A percentile compares a stretch with the other conserved stretches of the same genome.
Evolutionary conservation across 2,888 invertebrate species (phyloP).

Genomic region (Drosophila prolongata): DNA sequence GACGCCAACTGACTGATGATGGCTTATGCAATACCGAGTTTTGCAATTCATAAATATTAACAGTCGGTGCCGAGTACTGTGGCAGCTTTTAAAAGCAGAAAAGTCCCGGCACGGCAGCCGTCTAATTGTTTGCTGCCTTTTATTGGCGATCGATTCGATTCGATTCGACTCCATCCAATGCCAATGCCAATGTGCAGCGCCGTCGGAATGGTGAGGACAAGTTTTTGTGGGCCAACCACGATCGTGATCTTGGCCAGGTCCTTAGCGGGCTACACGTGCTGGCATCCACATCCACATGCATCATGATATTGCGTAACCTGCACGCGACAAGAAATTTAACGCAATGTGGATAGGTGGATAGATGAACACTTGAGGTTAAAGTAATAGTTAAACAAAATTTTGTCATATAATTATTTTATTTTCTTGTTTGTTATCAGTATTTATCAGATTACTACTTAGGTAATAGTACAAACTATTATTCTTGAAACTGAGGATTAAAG

Average conservation of each 20-base stretch:
- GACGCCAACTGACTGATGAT: slow-evolving; percentile 34
- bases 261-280: slow-evolving; percentile 68
- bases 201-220: slow-evolving; percentile 58
- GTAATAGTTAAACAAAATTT: background rate
- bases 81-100: slow-evolving; percentile 6
- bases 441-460: too few species aligned
- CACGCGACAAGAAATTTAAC: slow-evolving; percentile 75
- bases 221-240: slow-evolving; percentile 53
- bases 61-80: background rate
- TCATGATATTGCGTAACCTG: slow-evolving; percentile 67
- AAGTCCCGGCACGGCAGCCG: slow-evolving; percentile 49
- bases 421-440: too few species aligned
- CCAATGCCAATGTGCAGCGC: slow-evolving; percentile 34
- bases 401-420: background rate
- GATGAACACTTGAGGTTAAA: slow-evolving; percentile 10
- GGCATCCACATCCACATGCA: slow-evolving; percentile 57
- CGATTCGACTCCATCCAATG: slow-evolving; percentile 19
- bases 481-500: too few species aligned
- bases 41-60: slow-evolving; percentile 43
- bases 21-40: slow-evolving; percentile 8
- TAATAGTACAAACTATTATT: too few species aligned
- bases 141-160: slow-evolving; percentile 59
- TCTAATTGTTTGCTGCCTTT: slow-evolving; percentile 77
- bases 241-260: slow-evolving; percentile 43
- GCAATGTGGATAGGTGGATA: slow-evolving; percentile 39